Base-by-base conservation (phyloP, 2,888 invertebrate species). In the Schrankia costaestrigalis region DNA sequence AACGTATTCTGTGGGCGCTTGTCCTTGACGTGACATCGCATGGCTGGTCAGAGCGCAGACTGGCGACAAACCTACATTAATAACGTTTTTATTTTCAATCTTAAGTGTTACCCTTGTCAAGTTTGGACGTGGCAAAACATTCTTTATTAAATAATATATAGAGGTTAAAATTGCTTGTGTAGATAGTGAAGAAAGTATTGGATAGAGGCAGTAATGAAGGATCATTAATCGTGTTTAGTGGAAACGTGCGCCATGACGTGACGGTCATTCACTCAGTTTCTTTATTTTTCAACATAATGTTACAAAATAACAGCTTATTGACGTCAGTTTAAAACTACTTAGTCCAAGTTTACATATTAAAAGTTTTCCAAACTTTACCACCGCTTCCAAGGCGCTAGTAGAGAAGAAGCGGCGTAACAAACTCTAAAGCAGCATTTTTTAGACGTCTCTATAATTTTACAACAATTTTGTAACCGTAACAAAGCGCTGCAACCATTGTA, bases 201-300 rank as follows among this genome's bases (percentile, higher is more conserved):
- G 27, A 43, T 46, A 45, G 32, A 39, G 14, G 23, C 27, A 31
- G 35, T 56, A 49, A 46, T 53, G 30, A 43, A 39, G 26, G 34
- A 38, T 39, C 42, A 47, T 53, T 56, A 53, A 56, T 56, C 24
- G 44, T 26, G 32, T 41, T 53, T 39, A 47, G 28, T 25, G 24
- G 27, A 31, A 26, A 40, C 26, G 28, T 37, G 45, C 32, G 31
- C n/a, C n/a, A n/a, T n/a, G n/a, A n/a, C n/a, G n/a, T n/a, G n/a
- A n/a, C n/a, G n/a, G n/a, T n/a, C n/a, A n/a, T 30, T 23, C 22
- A 21, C 19, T 22, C 29, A 34, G 31, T 32, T 45, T 45, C 52
- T 38, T 40, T 39, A 18, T 18, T 8, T 8, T 21, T 17, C 13
- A 22, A 23, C 25, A 22, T 24, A 24, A 11, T 7, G 6, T 23